Evolutionary conservation across 2,888 invertebrate genomes (phyloP).

Genomic region (Diachrysia chrysitis): DNA sequence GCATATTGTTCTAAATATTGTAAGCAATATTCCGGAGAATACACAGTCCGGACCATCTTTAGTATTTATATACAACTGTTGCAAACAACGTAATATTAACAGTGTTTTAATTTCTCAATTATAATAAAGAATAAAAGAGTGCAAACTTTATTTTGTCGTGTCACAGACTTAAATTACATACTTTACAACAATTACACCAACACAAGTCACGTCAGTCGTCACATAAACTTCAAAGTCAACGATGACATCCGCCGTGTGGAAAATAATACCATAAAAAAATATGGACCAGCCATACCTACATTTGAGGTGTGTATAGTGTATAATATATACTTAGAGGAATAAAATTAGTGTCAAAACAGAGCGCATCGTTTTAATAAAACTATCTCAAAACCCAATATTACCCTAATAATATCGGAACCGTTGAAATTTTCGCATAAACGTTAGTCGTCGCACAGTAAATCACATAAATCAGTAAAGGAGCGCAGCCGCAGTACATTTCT

Average conservation of each 20-base stretch:
- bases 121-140: constrained; percentile 17
- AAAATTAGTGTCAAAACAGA: too few relatives aligned
- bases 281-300: too few relatives aligned
- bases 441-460: too few relatives aligned
- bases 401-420: too few relatives aligned
- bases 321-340: too few relatives aligned
- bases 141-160: constrained; percentile 51
- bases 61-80: constrained; percentile 18
- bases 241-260: background rate
- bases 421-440: too few relatives aligned
- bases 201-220: background rate
- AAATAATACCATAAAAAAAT: background rate
- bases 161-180: constrained; percentile 33
- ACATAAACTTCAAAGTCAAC: background rate
- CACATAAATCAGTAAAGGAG: too few relatives aligned
- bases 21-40: constrained; percentile 91
- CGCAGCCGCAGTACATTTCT: too few relatives aligned
- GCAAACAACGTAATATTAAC: constrained; percentile 17
- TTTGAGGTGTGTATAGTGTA: too few relatives aligned
- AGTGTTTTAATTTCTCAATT: constrained; percentile 19
- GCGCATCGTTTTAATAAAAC: too few relatives aligned
- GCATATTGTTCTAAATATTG: constrained; percentile 91
- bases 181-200: constrained; percentile 12
- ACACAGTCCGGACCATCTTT: constrained; percentile 91
- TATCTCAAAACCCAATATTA: too few relatives aligned